Base-by-base conservation (phyloP, 2,113 vertebrate genomes). In the Hippocampus zosterae region DNA sequence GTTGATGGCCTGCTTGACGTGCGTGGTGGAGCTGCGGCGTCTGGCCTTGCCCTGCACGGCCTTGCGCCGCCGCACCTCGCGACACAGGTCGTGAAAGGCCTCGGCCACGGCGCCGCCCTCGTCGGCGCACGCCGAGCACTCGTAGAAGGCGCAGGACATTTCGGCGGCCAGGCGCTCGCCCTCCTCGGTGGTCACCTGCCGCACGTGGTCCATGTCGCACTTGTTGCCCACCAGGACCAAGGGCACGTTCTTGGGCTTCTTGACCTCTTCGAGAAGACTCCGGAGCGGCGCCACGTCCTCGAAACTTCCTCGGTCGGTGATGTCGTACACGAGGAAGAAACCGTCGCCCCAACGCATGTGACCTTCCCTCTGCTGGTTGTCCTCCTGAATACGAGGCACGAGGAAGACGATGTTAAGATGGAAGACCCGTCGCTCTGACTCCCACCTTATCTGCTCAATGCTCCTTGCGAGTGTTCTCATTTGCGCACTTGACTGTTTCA, bases 1-100 rank as follows among this genome's bases (percentile, higher is more conserved):
- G 84, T 98, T 98, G 84, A 99, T 97, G 78, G 97, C 97, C 85
- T 99, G 97, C 78, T 98, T 98, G 89, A 98, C 97, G 0, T 99
- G 97, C 0, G 97, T 99, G 81, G 97, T 99, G 57, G 97, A 99
- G 86, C 97, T 99, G 71, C 97, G 91, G 56, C 97, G 91, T 8
- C 97, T 84, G 0, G 95, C 93, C 86, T 98, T 98, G 78, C 97
- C 96, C 88, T 98, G 97, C 21, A 97, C 93, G 73, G 95, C 95
- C 4, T 94, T 95, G 18, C 96, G 90, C 8, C 97, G 93, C 21
- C 95, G 91, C 44, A 97, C 94, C 84, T 99, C 97, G 0, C 97
- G 92, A 69, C 95, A 96, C 7, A 98, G 90, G 94, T 99, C 97
- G 0, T 96, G 92, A 88, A 99, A 99, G 0, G 96, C 94, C 74